A percentile compares a stretch with the other conserved stretches of the same genome.
Conservation (phyloP, 2,113 vertebrate species). For the Porphyrio hochstetteri region DNA sequence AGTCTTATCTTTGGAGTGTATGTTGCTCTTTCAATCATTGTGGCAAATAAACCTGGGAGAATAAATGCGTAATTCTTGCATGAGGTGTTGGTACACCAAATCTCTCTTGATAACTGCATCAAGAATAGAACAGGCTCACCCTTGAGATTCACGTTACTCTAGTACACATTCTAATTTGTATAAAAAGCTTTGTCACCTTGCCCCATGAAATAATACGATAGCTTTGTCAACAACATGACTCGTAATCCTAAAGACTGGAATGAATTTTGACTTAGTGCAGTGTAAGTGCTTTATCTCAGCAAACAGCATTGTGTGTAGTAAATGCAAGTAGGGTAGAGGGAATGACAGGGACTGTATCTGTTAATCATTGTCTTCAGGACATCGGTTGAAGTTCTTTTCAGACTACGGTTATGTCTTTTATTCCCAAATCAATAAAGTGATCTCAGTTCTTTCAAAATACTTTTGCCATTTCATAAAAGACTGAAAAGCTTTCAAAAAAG, state of each 20-base stretch:
- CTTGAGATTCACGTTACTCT: background rate
- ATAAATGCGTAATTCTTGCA: background rate
- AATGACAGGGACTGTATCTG: background rate
- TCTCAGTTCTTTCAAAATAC: background rate
- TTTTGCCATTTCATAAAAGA: background rate
- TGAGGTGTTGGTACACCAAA: background rate
- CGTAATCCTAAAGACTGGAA: conserved; percentile 38
- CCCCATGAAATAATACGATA: background rate
- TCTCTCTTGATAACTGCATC: background rate
- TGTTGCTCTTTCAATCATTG: background rate
- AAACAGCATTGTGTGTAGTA: background rate
- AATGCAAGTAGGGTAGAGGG: background rate
- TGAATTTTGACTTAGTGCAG: conserved; percentile 3
- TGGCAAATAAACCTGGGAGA: background rate
- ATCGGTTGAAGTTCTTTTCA: background rate
- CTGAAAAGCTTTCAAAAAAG: background rate
- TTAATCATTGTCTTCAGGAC: background rate
- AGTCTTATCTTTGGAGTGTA: rapidly evolving
- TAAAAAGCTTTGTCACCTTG: background rate
- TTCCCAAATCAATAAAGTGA: background rate
- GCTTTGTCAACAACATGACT: conserved; percentile 38
- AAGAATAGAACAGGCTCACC: background rate
- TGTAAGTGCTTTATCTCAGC: conserved; percentile 28
- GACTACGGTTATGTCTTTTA: background rate
- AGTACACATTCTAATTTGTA: background rate